A percentile compares a stretch with the other conserved stretches of the same genome.
Conservation (phyloP, 2,797 vertebrate genomes). For the Kryptolebias ocellatus region DNA sequence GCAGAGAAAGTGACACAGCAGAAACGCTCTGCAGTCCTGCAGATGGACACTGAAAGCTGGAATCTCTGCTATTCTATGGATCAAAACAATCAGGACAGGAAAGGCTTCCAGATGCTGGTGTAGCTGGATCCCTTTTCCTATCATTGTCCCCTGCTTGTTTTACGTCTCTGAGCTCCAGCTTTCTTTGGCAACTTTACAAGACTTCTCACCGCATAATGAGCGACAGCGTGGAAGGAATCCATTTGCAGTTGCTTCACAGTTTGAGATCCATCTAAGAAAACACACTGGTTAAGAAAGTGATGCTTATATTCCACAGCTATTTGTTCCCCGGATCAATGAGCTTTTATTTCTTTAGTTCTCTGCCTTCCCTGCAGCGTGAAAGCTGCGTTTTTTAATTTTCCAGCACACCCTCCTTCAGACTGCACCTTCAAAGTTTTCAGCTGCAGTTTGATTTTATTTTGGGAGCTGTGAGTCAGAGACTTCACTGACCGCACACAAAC, state of each 20-base stretch:
- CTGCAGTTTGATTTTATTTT: constrained; percentile 44
- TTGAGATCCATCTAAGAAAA: constrained; percentile 13
- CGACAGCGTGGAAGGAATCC: constrained; percentile 14
- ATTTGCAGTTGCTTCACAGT: constrained; percentile 28
- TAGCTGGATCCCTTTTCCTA: constrained; percentile 50
- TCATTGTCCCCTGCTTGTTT: constrained; percentile 52
- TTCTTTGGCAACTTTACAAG: neutral
- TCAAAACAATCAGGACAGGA: constrained; percentile 12
- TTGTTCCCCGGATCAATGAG: constrained; percentile 12
- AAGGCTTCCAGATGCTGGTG: constrained; percentile 11
- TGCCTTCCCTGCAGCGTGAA: constrained; percentile 9
- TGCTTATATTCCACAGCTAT: constrained; percentile 35
- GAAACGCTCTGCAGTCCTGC: neutral
- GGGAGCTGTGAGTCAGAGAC: constrained; percentile 54
- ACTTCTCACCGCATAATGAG: constrained; percentile 34
- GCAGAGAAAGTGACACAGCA: neutral
- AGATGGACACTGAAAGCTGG: neutral
- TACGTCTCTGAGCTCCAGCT: neutral
- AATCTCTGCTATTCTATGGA: constrained; percentile 10
- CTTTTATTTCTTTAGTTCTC: neutral
- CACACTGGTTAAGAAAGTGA: constrained; percentile 4
- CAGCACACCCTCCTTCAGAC: neutral
- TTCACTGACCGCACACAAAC: constrained; percentile 42
- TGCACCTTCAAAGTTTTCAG: neutral
- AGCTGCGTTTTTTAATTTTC: constrained; percentile 3